Evolutionary conservation across 2,888 invertebrate genomes (phyloP), one percentile per base, ranked within the genome.

Genomic region (Euproctis similis): DNA sequence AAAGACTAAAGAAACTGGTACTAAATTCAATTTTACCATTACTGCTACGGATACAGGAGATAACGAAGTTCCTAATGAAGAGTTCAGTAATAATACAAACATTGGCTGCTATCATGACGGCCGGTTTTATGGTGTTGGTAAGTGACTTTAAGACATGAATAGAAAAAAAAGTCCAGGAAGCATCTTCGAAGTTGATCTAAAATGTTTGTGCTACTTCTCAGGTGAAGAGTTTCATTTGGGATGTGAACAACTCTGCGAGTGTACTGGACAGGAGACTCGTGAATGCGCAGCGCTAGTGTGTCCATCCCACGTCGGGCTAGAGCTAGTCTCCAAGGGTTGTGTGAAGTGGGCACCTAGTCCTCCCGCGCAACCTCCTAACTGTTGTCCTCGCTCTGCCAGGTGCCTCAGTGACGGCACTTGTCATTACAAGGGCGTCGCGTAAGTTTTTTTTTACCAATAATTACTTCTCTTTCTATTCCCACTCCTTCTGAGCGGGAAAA

Each of bases 371-470:
- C 89, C 92, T 0, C 95, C 95, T 0, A 88, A 90, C 49, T 95
- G 95, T 65, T 95, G 95, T 56, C 93, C 94, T 0, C 87, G 93
- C 44, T 87, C 91, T 37, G 89, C 95, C 36, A 86, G 87, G 17
- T 95, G 95, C 46, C 86, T 91, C 34, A 90, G 91, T 60, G 94
- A 95, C 59, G 94, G 95, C 1, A 92, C 94, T 1, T 96, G 96
- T 56, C 76, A 86, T 28, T 92, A 91, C 55, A 88, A 90, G 40
- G 93, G 90, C 19, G 76, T 88, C 20, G 59, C 76, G 82, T 82
- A 43, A 71, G 81, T 77, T 6, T 7, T 6, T 19, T 19, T n/a
- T n/a, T n/a, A n/a, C n/a, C n/a, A n/a, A n/a, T n/a, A n/a, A n/a
- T n/a, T n/a, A n/a, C n/a, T n/a, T n/a, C n/a, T n/a, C n/a, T n/a